phyloP scores from a whole-genome alignment of 2,888 invertebrate genomes.

The Drosophila greeni region DNA sequence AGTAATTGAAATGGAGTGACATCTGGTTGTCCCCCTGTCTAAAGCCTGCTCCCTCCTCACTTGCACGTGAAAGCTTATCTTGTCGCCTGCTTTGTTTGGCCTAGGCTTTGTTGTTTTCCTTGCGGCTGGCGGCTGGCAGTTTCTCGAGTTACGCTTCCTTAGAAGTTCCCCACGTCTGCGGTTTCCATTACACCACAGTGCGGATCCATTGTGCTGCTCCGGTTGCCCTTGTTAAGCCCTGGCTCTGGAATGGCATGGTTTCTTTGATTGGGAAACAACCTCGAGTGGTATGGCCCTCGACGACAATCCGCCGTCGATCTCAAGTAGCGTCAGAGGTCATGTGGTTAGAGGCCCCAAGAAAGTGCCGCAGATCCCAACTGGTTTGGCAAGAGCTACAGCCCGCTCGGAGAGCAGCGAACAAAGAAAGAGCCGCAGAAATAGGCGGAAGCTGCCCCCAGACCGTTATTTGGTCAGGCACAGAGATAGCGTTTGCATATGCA shows the following conservation, averaged over 20 bases:
- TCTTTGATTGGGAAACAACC: conserved; percentile 14
- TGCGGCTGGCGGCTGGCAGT: conserved; percentile 8
- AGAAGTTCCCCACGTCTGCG: conserved; percentile 21
- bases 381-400: conserved; percentile 10
- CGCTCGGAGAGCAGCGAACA: conserved; percentile 43
- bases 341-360: conserved; percentile 8
- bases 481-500: conserved; percentile 18
- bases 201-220: conserved; percentile 11
- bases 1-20: conserved; percentile 34
- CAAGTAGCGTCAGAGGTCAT: conserved; percentile 14
- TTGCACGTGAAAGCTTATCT: conserved; percentile 11
- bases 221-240: conserved; percentile 16
- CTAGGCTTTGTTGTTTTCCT: conserved; percentile 16
- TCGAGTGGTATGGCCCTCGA: conserved; percentile 14
- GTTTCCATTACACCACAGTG: conserved; percentile 26
- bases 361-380: conserved; percentile 19
- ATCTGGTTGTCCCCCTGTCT: conserved; percentile 2
- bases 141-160: conserved; percentile 19
- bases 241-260: conserved; percentile 10
- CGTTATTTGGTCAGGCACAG: conserved; percentile 20
- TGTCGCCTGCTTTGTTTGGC: conserved; percentile 15
- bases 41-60: background rate
- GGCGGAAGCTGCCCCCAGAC: conserved; percentile 40
- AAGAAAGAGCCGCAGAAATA: conserved; percentile 32
- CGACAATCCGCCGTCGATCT: conserved; percentile 10